Conservation (phyloP, 2,113 vertebrate genomes). For the Pterocles gutturalis region DNA sequence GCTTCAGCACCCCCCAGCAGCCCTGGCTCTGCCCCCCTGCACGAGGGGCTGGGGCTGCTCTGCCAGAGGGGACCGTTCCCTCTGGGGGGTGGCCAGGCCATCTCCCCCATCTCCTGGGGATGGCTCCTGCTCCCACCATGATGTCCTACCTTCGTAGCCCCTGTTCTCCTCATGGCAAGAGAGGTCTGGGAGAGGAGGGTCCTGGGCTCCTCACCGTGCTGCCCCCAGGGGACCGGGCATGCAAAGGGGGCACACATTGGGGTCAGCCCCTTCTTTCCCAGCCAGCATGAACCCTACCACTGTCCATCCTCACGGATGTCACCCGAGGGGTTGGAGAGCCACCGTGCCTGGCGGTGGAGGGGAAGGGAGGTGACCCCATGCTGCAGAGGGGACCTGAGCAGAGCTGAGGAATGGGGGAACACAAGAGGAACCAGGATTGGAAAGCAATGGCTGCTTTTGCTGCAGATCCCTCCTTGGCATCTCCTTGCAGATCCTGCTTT, state of each 20-base stretch:
- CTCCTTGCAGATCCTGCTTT: neutral
- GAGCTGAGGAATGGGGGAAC: neutral
- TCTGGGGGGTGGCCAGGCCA: neutral
- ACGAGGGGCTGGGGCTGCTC: neutral
- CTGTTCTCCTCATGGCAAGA: rapidly evolving
- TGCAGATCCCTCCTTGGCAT: neutral
- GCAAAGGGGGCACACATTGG: neutral
- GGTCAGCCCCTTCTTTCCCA: neutral
- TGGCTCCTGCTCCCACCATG: neutral
- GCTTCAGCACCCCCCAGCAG: rapidly evolving
- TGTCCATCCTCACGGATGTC: rapidly evolving
- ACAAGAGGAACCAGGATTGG: neutral
- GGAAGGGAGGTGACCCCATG: neutral
- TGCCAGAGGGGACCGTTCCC: neutral
- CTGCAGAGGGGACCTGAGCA: neutral
- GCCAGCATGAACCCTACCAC: neutral
- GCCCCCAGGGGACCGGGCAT: rapidly evolving
- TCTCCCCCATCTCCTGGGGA: neutral
- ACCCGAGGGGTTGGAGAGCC: neutral
- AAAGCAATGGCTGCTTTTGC: rapidly evolving
- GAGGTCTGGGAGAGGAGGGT: neutral
- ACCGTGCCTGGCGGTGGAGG: rapidly evolving
- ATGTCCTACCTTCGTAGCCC: neutral
- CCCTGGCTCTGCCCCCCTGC: rapidly evolving
- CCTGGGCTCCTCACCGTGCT: neutral